phyloP scores from a whole-genome alignment of 2,113 vertebrate genomes.

The Channa argus region DNA sequence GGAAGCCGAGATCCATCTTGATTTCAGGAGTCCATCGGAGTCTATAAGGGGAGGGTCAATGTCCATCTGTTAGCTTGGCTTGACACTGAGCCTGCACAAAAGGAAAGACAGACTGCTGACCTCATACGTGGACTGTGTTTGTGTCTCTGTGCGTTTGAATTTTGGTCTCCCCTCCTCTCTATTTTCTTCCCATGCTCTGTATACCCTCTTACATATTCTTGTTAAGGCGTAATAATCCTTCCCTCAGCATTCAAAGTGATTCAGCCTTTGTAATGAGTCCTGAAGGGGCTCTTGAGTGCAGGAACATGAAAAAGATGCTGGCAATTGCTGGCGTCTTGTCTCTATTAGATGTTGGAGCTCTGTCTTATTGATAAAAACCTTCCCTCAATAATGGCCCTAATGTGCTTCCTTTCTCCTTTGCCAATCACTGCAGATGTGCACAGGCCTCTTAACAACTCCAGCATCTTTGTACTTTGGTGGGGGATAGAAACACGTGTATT shows the following conservation, averaged over 20 bases:
- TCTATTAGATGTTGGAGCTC: slow-evolving; percentile 54
- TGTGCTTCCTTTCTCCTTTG: slow-evolving; percentile 54
- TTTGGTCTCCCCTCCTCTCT: slow-evolving; percentile 13
- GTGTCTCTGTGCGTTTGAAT: slow-evolving; percentile 17
- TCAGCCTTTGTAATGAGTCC: slow-evolving; percentile 64
- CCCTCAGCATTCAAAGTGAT: slow-evolving; percentile 63
- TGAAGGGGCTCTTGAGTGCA: slow-evolving; percentile 75
- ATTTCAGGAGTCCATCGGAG: slow-evolving; percentile 76
- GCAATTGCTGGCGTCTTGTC: slow-evolving; percentile 53
- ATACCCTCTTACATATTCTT: slow-evolving; percentile 40
- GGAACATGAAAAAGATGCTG: slow-evolving; percentile 63
- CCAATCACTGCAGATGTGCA: slow-evolving; percentile 38
- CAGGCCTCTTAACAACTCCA: slow-evolving; percentile 17
- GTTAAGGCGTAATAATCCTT: slow-evolving; percentile 34
- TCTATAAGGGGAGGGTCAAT: slow-evolving; percentile 79
- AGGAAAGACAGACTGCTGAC: slow-evolving; percentile 53
- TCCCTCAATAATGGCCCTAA: slow-evolving; percentile 47
- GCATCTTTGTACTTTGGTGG: background rate
- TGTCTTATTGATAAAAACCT: slow-evolving; percentile 60
- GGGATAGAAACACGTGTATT: slow-evolving; percentile 25
- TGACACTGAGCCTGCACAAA: slow-evolving; percentile 80
- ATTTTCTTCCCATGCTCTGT: slow-evolving; percentile 13
- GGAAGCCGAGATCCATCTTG: slow-evolving; percentile 75
- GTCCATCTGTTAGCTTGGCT: slow-evolving; percentile 91
- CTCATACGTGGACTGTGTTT: slow-evolving; percentile 38